A percentile compares a stretch with the other conserved stretches of the same genome.
Evolutionary conservation across 2,797 vertebrate species (phyloP).

Genomic region (Cirrhinus mrigala): DNA sequence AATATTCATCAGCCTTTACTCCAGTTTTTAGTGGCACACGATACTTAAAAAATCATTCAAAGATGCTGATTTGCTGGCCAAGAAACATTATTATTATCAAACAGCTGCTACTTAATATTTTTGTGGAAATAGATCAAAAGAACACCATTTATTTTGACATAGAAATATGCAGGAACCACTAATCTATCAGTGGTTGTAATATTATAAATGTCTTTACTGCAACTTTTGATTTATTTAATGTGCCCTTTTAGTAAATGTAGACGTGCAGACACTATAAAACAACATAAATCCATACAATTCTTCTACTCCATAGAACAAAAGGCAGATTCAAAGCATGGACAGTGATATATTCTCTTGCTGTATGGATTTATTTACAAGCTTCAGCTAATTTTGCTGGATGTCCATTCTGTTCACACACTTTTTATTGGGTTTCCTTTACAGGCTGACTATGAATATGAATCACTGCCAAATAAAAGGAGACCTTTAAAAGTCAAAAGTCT

Average conservation of each 20-base stretch:
- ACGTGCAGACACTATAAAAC: background rate
- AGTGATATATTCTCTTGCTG: background rate
- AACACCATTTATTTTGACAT: background rate
- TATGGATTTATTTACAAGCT: background rate
- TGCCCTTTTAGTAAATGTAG: background rate
- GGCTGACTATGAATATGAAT: background rate
- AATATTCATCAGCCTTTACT: background rate
- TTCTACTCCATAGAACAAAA: background rate
- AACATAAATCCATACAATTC: background rate
- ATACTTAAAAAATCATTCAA: background rate
- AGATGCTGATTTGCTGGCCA: background rate
- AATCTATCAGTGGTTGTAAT: background rate
- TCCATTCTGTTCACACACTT: background rate
- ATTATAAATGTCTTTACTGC: background rate
- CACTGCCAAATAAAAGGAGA: background rate
- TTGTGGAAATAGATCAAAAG: background rate
- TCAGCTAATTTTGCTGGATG: background rate
- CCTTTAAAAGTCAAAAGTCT: conserved; percentile 11
- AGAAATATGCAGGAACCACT: background rate
- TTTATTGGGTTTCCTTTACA: background rate
- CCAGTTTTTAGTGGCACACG: background rate
- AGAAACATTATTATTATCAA: background rate
- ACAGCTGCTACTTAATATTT: background rate
- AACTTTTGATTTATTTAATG: background rate
- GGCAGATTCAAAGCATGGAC: background rate